Evolutionary conservation across 2,113 vertebrate genomes (phyloP), one percentile per base, ranked within the genome.

Genomic region (Puffinus mauretanicus): DNA sequence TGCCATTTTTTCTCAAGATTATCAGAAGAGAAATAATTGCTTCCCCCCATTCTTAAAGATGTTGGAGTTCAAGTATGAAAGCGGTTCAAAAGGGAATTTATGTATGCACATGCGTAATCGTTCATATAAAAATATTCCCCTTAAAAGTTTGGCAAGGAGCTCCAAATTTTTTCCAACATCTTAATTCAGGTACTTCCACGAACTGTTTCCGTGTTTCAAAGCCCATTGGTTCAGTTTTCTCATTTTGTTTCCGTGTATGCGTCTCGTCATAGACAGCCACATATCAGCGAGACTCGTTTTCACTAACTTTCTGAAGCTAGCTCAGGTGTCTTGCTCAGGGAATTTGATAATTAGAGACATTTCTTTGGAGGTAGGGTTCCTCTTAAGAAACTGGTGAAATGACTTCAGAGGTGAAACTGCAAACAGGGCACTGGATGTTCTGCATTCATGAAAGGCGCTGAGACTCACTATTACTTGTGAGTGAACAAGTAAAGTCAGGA

Each of bases 1-100:
- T 93, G 51, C 77, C 72, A n/a, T 94, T 96, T 96, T 95, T 86
- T 54, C 61, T 86, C 79, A 81, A 75, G 47, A 84, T 93, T 78
- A 89, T 91, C 77, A 73, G 77, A 94, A 94, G 13, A 92, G 42
- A 85, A 94, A 55, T 78, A 92, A 76, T 94, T 91, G 42, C 65
- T 86, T 90, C 77, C 58, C 82, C 36, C 38, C 32, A 52, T 84
- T 94, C 65, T 67, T 88, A 64, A 82, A 82, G 77, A 75, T 84
- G 19, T n/a, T 90, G 73, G 60, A 93, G 67, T 94, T 96, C 70
- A 81, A 86, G 24, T 95, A 62, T 60, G 66, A 86, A 94, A 90
- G 64, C n/a, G 81, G 15, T 88, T 94, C 72, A 86, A 75, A 93
- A 76, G 44, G 44, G 34, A 67, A 72, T 81, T 88, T 93, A 40